Evolutionary conservation across 2,797 vertebrate species (phyloP), one percentile per base, ranked within the genome.

Genomic region (Mormyrus proboscirostris): DNA sequence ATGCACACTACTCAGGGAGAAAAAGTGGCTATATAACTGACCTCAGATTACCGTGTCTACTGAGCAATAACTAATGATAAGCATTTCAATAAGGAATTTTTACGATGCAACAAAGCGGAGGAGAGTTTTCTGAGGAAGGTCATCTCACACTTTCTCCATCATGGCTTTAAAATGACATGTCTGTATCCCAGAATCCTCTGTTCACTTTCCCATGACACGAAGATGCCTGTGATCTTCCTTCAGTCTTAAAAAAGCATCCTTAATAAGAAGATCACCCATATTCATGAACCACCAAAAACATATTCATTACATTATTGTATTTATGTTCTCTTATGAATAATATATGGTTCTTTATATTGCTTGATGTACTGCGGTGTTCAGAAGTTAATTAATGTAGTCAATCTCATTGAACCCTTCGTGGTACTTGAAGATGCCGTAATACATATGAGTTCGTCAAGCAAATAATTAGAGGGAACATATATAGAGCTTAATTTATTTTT

Each of bases 211-310:
- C 62, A 59, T 91, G 89, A 93, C 91, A 57, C 92, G 91, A 91
- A 92, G 88, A 92, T 90, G 92, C 90, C 49, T 86, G 50, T 69
- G 57, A 88, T 89, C 84, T 86, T 86, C 57, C 49, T 92, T 91
- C 88, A 92, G 91, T 92, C 92, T 94, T 92, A 93, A 86, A 93
- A 69, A 94, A 93, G 91, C 95, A 95, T 94, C 92, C 95, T 95
- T 94, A 51, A 94, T 93, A 91, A 90, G 79, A 83, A 88, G 90
- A 50, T 90, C 91, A 88, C 91, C 76, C 91, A 93, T 92, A 93
- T 95, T 94, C 92, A 93, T 92, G 90, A 95, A 91, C 89, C 92
- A 89, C 88, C 89, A 89, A 89, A 94, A 87, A 89, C 65, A 91
- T 91, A 91, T 90, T 91, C 69, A 90, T 92, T 92, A 92, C 90